Evolutionary conservation across 2,113 vertebrate genomes (phyloP).

Genomic region (Plecturocebus donacophilus): DNA sequence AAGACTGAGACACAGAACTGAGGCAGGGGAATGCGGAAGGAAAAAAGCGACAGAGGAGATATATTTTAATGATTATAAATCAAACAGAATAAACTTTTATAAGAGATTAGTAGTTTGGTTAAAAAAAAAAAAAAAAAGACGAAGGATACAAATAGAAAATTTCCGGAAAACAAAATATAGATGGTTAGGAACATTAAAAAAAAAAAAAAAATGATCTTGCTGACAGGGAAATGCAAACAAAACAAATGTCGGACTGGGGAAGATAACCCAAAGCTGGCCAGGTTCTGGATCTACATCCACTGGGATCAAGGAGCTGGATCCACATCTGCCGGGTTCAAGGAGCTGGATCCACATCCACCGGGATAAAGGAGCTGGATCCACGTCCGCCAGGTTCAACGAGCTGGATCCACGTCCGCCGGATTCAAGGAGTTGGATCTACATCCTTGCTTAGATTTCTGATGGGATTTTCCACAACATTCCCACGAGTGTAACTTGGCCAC

Average conservation of each 20-base stretch:
- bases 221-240: neutral
- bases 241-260: neutral
- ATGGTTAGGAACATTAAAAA: neutral
- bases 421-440: neutral
- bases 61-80: neutral
- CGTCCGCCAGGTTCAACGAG: too few species aligned
- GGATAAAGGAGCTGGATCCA: too few species aligned
- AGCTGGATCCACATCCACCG: too few species aligned
- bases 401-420: too few species aligned
- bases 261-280: neutral
- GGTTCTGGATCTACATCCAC: neutral
- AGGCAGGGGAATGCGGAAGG: neutral
- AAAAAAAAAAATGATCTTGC: neutral
- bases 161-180: neutral
- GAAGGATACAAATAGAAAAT: neutral
- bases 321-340: too few species aligned
- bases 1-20: too few species aligned
- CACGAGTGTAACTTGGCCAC: neutral
- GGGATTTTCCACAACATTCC: neutral
- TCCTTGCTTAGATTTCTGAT: too few species aligned
- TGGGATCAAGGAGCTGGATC: too few species aligned
- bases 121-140: conserved; percentile 32
- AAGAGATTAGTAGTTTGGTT: neutral
- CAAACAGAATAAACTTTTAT: neutral
- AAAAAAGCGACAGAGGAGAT: neutral